Percentiles rank a stretch among this genome's conserved stretches.
phyloP scores from a whole-genome alignment of 2,888 invertebrate genomes.

The Herminia tarsipennalis region DNA sequence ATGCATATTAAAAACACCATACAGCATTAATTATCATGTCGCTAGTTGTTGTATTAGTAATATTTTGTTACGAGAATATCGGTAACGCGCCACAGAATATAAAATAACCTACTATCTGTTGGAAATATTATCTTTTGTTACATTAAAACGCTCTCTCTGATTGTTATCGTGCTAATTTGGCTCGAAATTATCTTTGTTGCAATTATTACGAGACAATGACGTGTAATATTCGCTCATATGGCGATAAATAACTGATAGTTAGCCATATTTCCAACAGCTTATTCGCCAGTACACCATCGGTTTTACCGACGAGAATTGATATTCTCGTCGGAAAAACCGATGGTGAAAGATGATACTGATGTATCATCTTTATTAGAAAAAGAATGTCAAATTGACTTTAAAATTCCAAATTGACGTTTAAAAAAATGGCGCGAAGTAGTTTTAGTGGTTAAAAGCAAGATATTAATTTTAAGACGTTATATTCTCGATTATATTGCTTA shows the following conservation, averaged over 20 bases:
- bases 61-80: conserved; percentile 17
- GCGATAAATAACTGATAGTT: no score
- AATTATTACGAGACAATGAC: no score
- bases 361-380: no score
- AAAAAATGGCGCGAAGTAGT: conserved; percentile 23
- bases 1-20: conserved; percentile 92
- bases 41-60: conserved; percentile 30
- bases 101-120: conserved; percentile 5
- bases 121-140: background rate
- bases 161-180: background rate
- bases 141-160: background rate
- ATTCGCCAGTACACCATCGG: no score
- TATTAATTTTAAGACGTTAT: conserved; percentile 21
- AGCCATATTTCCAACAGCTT: no score
- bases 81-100: conserved; percentile 20
- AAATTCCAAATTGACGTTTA: no score
- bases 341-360: no score
- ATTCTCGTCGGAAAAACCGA: no score
- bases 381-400: no score
- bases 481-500: conserved; percentile 28
- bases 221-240: no score
- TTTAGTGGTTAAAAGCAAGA: conserved; percentile 24
- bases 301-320: no score
- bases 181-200: conserved; percentile 9
- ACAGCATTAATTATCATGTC: conserved; percentile 28